phyloP scores from a whole-genome alignment of 2,797 vertebrate species.

The Sebastes iracundus region DNA sequence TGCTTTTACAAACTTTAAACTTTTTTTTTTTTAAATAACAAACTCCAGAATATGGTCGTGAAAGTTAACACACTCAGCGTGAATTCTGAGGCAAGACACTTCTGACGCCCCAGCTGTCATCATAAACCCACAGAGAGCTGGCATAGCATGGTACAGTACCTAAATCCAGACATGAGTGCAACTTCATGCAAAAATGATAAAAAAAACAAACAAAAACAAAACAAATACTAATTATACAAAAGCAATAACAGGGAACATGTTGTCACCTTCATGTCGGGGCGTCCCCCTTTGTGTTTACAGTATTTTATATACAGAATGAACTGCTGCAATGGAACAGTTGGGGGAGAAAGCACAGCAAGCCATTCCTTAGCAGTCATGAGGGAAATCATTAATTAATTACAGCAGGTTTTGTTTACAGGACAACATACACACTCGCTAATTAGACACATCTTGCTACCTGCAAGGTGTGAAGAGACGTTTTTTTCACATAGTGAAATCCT shows the following conservation, averaged over 20 bases:
- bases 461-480: constrained; percentile 75
- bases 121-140: constrained; percentile 66
- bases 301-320: constrained; percentile 73
- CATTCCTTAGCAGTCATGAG: constrained; percentile 75
- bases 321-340: constrained; percentile 54
- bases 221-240: constrained; percentile 67
- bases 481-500: constrained; percentile 83
- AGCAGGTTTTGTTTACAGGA: constrained; percentile 81
- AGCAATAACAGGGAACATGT: constrained; percentile 61
- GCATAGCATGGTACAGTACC: constrained; percentile 62
- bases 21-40: neutral
- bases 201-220: neutral
- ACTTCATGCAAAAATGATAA: constrained; percentile 75
- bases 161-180: constrained; percentile 70
- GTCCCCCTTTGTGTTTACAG: constrained; percentile 62
- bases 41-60: constrained; percentile 28
- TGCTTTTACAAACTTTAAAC: neutral
- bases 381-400: constrained; percentile 73
- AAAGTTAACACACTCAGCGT: constrained; percentile 48
- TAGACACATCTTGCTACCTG: constrained; percentile 78
- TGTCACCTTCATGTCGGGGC: constrained; percentile 12
- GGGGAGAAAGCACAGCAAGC: constrained; percentile 71
- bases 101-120: constrained; percentile 51
- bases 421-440: constrained; percentile 83
- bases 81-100: constrained; percentile 54